Conservation (phyloP, 1,140 invertebrate species). For the Apis cerana region DNA sequence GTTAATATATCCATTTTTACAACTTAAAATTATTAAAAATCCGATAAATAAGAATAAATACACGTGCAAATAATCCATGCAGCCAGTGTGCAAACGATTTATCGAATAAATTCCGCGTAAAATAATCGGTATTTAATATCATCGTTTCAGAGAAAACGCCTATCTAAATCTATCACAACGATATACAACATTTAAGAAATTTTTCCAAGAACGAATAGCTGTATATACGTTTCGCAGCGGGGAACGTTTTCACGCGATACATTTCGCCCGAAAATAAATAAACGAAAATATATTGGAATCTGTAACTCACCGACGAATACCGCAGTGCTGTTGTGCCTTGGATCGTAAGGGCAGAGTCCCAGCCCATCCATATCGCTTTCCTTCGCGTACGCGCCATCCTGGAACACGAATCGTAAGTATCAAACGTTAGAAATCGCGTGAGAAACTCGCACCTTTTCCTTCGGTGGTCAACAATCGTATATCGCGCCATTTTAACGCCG, state of each 20-base stretch:
- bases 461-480: constrained; percentile 7
- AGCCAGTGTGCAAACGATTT: too few species aligned
- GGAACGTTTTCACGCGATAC: neutral
- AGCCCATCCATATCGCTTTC: constrained; percentile 89
- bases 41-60: too few species aligned
- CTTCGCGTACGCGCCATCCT: constrained; percentile 82
- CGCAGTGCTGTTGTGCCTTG: constrained; percentile 95
- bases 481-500: neutral
- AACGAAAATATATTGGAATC: neutral
- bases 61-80: too few species aligned
- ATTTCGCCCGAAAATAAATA: neutral
- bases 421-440: constrained; percentile 20
- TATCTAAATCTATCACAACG: too few species aligned
- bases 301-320: constrained; percentile 85
- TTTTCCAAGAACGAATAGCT: neutral
- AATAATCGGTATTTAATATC: too few species aligned
- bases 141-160: too few species aligned
- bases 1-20: too few species aligned
- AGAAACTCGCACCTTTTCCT: constrained; percentile 16
- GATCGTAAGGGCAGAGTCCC: constrained; percentile 95
- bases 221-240: neutral
- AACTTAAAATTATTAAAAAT: too few species aligned
- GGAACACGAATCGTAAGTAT: constrained; percentile 71
- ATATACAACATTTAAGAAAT: neutral
- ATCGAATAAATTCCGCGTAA: too few species aligned